Base-by-base conservation (phyloP, 2,113 vertebrate genomes). In the Conger conger region DNA sequence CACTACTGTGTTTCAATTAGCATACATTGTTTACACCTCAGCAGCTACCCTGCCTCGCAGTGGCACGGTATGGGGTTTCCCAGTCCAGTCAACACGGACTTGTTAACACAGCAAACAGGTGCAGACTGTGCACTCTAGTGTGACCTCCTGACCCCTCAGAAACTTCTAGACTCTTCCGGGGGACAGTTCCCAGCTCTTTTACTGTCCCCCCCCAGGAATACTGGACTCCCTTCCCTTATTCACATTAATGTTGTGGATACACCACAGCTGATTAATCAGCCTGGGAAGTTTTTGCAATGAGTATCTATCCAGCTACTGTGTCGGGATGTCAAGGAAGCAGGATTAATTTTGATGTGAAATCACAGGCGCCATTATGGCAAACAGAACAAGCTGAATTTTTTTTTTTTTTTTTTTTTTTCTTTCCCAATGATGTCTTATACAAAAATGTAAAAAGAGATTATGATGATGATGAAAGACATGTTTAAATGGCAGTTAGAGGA, bases 61-160 rank as follows among this genome's bases (percentile, higher is more conserved):
- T 60, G 35, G 53, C 45, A 57, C 30, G 0, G 17, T 30, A 35
- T 17, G 30, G 35, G 80, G 80, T 82, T 57, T 83, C 82, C 35
- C 37, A 63, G 50, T 54, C 78, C 77, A 18, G 57, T 78, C 57
- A 40, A 60, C 84, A 83, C 3, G 78, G 77, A 68, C 85, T 42
- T 83, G 80, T 87, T 87, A 83, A 87, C 76, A 87, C 50, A 78
- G 37, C 84, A 91, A 91, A 89, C 85, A 87, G 84, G 83, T 81
- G 76, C 73, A 83, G 50, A 82, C 80, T 83, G 54, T 60, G 79
- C 79, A 86, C 83, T 86, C 82, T 68, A 82, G 23, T 23, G 63
- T 85, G 81, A 89, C 83, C 86, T 83, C 76, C 85, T 91, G 87
- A 90, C 88, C 88, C 81, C 37, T 27, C 5, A 76, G 53, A 36